Percentiles rank a stretch among this genome's conserved stretches.
Conservation (phyloP, 2,797 vertebrate genomes). For the Cottoperca gobio region DNA sequence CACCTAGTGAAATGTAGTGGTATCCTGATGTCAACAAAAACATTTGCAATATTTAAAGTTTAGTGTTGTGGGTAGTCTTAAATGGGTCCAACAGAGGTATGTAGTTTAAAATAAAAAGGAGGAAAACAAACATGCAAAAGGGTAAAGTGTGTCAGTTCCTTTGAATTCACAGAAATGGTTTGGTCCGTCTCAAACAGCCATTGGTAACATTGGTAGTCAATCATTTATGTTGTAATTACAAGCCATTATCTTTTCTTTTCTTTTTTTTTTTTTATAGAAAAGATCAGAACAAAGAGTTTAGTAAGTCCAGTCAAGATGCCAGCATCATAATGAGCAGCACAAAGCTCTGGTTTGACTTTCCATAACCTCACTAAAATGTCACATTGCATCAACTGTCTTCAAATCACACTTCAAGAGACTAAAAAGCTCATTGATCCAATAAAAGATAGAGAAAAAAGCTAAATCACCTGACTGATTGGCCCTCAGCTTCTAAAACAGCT, state of each 20-base stretch:
- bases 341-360: constrained; percentile 4
- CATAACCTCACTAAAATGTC: neutral
- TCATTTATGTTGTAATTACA: neutral
- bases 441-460: neutral
- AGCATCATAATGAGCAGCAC: neutral
- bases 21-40: neutral
- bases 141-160: neutral
- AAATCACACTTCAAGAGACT: neutral
- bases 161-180: neutral
- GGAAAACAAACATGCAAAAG: neutral
- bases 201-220: fast-evolving
- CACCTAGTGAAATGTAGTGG: neutral
- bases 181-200: neutral
- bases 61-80: neutral
- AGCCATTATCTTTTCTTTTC: too few relatives aligned
- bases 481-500: neutral
- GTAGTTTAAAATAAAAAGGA: neutral
- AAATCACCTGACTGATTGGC: neutral
- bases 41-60: neutral
- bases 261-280: too few relatives aligned
- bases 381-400: neutral
- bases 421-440: neutral
- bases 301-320: neutral
- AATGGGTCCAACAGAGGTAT: neutral
- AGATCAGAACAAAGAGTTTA: neutral